Evolutionary conservation across 2,113 vertebrate species (phyloP).

Genomic region (Edolisoma coerulescens): DNA sequence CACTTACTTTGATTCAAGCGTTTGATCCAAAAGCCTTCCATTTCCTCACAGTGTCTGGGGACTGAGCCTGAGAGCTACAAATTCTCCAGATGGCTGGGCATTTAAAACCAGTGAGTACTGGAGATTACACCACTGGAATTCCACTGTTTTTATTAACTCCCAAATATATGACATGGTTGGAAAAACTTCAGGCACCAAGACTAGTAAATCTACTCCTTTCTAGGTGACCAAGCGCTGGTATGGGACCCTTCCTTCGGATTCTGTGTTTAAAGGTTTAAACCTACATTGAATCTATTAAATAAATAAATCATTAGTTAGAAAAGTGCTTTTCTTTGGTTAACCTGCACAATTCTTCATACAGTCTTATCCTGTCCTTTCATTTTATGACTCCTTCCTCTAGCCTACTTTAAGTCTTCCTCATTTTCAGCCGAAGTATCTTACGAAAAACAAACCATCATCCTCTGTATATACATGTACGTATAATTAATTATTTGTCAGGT

Average conservation of each 20-base stretch:
- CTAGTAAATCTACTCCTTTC: neutral
- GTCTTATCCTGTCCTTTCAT: neutral
- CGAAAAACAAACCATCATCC: neutral
- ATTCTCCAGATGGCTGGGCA: neutral
- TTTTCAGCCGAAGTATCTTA: neutral
- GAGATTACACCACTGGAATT: neutral
- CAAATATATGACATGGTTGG: neutral
- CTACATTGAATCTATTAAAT: neutral
- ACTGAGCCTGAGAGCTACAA: neutral
- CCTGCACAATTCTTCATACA: neutral
- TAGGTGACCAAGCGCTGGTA: neutral
- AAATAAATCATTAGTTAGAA: neutral
- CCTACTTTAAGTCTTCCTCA: neutral
- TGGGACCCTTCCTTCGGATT: neutral
- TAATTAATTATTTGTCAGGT: neutral
- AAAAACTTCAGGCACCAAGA: neutral
- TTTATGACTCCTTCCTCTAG: neutral
- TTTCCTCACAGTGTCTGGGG: neutral
- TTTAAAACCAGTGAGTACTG: neutral
- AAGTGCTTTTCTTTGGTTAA: neutral
- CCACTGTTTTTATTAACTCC: neutral
- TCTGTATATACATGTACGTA: rapidly evolving
- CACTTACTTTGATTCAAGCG: neutral
- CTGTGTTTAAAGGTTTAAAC: neutral
- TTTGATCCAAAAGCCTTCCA: neutral